A percentile compares a stretch with the other conserved stretches of the same genome.
Conservation (phyloP, 2,797 vertebrate genomes). For the Enteromius radiatus region DNA sequence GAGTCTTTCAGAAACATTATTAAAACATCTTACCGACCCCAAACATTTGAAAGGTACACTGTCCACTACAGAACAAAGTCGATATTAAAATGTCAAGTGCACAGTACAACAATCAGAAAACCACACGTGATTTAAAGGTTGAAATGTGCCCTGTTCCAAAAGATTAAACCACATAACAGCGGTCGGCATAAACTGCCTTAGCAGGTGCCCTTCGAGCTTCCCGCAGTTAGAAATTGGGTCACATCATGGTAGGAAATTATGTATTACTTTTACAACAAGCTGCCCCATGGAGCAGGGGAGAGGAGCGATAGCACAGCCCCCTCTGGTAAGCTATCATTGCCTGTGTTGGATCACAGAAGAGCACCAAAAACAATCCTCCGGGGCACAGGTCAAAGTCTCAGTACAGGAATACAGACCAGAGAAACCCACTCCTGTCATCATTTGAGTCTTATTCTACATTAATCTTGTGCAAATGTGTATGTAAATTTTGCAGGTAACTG, state of each 20-base stretch:
- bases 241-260: slow-evolving; percentile 41
- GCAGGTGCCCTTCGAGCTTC: slow-evolving; percentile 40
- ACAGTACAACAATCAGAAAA: background rate
- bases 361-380: background rate
- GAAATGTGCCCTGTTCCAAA: slow-evolving; percentile 20
- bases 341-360: background rate
- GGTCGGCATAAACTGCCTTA: slow-evolving; percentile 23
- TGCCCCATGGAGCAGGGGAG: slow-evolving; percentile 16
- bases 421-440: background rate
- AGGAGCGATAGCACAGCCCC: slow-evolving; percentile 18
- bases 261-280: slow-evolving; percentile 27
- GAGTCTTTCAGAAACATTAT: background rate
- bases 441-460: slow-evolving; percentile 33
- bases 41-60: background rate
- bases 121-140: slow-evolving; percentile 28
- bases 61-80: background rate
- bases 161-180: slow-evolving; percentile 42
- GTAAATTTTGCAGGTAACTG: slow-evolving; percentile 64
- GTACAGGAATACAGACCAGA: background rate
- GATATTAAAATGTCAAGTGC: background rate
- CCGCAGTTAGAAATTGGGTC: slow-evolving; percentile 45
- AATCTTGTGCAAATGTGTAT: slow-evolving; percentile 61
- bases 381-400: slow-evolving; percentile 8
- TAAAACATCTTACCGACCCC: background rate
- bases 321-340: background rate